Conservation (phyloP, 2,113 vertebrate species). For the Ibidorhyncha struthersii region DNA sequence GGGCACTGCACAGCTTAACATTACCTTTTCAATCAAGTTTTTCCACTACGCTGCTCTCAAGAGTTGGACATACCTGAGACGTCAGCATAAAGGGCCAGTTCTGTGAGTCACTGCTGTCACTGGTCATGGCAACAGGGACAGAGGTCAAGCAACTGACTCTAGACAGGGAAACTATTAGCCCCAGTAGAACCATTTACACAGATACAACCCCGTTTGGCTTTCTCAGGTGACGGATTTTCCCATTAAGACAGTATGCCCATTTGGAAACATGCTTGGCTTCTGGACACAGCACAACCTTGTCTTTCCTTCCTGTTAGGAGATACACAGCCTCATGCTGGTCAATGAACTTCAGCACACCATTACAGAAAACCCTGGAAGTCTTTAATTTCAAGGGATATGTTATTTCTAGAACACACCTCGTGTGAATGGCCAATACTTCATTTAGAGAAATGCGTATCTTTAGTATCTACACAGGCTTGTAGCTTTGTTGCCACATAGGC, state of each 20-base stretch:
- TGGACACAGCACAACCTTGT: not conserved
- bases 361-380: not conserved
- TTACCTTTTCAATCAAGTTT: not conserved
- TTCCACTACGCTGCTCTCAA: not conserved
- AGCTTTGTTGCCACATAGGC: not conserved
- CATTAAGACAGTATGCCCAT: not conserved
- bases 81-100: not conserved
- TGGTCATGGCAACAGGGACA: not conserved
- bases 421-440: not conserved
- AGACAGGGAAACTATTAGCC: not conserved
- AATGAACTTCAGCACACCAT: not conserved
- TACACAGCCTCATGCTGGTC: not conserved
- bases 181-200: not conserved
- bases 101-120: not conserved
- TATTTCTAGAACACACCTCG: not conserved
- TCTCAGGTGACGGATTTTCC: not conserved
- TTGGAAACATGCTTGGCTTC: not conserved
- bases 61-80: not conserved
- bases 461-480: not conserved
- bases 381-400: not conserved
- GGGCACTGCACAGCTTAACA: not conserved
- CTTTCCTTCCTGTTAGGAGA: not conserved
- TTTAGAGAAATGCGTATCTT: not conserved
- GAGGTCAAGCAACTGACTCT: not conserved
- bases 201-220: not conserved